Evolutionary conservation across 2,113 vertebrate species (phyloP).

Genomic region (Leptocoma aspasia): DNA sequence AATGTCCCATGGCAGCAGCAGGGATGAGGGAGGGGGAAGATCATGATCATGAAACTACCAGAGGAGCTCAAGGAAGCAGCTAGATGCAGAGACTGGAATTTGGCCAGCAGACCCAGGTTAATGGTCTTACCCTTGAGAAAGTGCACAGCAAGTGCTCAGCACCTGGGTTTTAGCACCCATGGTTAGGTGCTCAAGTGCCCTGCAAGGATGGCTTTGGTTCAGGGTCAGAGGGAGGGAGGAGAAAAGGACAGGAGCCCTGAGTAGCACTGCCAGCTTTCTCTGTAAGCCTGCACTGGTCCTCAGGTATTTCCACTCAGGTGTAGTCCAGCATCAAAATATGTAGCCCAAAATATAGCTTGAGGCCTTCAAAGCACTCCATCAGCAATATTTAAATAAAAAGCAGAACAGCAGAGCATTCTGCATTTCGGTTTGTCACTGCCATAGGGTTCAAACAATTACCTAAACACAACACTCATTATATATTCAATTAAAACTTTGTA

Average conservation of each 20-base stretch:
- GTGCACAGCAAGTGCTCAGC: not conserved
- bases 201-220: not conserved
- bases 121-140: not conserved
- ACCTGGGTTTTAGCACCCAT: not conserved
- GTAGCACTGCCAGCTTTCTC: not conserved
- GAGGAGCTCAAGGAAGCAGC: not conserved
- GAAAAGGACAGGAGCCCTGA: not conserved
- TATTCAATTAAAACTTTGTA: constrained; percentile 38
- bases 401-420: not conserved
- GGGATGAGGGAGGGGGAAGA: not conserved
- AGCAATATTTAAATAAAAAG: not conserved
- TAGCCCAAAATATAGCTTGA: not conserved
- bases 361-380: not conserved
- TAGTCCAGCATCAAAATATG: not conserved
- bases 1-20: not conserved
- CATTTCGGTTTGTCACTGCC: not conserved
- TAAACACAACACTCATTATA: not conserved
- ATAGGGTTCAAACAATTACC: constrained; percentile 35
- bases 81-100: not conserved
- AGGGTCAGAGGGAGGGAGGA: not conserved
- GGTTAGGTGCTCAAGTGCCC: not conserved
- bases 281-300: not conserved
- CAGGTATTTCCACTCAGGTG: not conserved
- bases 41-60: not conserved
- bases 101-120: not conserved